phyloP scores from a whole-genome alignment of 2,888 invertebrate species.

The Fabriciana adippe region DNA sequence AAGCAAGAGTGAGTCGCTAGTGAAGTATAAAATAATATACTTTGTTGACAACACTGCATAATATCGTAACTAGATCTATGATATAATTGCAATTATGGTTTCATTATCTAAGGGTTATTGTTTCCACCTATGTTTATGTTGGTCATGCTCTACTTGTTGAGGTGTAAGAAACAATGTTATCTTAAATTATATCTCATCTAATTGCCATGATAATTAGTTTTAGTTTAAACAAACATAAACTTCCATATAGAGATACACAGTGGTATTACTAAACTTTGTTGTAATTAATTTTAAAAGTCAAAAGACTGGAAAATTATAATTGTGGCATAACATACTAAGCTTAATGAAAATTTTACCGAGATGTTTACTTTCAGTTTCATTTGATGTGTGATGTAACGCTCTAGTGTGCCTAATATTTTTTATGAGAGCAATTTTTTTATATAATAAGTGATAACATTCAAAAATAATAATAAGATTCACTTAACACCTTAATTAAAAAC shows the following conservation, averaged over 20 bases:
- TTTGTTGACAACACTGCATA: neutral
- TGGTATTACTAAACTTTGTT: neutral
- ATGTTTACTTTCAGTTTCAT: neutral
- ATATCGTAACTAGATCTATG: neutral
- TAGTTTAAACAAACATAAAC: slow-evolving; percentile 12
- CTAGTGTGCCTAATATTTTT: no score
- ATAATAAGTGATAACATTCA: no score
- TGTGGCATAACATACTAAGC: neutral
- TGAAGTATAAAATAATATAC: neutral
- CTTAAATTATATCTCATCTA: slow-evolving; percentile 3
- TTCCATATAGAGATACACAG: neutral
- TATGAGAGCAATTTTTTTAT: no score
- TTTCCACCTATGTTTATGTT: slow-evolving; percentile 7
- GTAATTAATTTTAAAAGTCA: slow-evolving; percentile 6
- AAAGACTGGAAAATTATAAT: slow-evolving; percentile 9
- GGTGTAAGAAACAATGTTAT: slow-evolving; percentile 18
- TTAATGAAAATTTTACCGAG: neutral
- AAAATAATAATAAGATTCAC: no score
- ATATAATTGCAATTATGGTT: neutral
- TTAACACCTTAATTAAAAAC: no score
- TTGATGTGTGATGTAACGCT: neutral
- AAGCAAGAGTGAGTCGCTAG: no score
- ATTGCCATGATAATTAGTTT: slow-evolving; percentile 14
- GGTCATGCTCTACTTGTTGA: slow-evolving; percentile 17
- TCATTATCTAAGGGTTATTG: neutral